A percentile compares a stretch with the other conserved stretches of the same genome.
Evolutionary conservation across 2,113 vertebrate genomes (phyloP).

Genomic region (Lynx canadensis): DNA sequence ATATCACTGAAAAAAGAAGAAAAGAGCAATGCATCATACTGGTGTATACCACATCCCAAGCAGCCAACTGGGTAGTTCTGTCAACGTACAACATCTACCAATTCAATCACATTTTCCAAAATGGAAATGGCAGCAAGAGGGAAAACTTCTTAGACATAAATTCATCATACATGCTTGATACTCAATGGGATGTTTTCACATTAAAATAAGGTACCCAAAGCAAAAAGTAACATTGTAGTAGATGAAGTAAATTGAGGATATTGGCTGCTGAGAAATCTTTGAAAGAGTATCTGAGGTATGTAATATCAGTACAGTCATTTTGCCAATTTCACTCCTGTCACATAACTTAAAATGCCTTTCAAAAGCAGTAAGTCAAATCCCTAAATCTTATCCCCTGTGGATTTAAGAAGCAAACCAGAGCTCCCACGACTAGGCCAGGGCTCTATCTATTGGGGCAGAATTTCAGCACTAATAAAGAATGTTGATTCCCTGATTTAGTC

Average conservation of each 20-base stretch:
- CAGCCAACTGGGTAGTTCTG: neutral
- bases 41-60: neutral
- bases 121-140: slow-evolving; percentile 18
- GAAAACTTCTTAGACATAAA: slow-evolving; percentile 32
- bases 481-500: slow-evolving; percentile 25
- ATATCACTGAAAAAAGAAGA: neutral
- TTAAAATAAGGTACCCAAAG: slow-evolving; percentile 48
- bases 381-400: neutral
- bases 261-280: slow-evolving; percentile 17
- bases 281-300: neutral
- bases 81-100: neutral
- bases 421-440: neutral
- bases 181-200: slow-evolving; percentile 48
- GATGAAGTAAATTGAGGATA: slow-evolving; percentile 22
- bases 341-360: slow-evolving; percentile 44
- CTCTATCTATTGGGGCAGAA: neutral
- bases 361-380: slow-evolving; percentile 2
- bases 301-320: neutral
- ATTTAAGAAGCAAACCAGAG: neutral
- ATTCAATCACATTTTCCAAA: slow-evolving; percentile 19
- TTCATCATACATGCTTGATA: neutral
- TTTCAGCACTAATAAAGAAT: slow-evolving; percentile 38
- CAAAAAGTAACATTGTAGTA: slow-evolving; percentile 36
- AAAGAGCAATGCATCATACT: neutral
- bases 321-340: neutral